phyloP scores from a whole-genome alignment of 2,797 vertebrate species.

The Kryptopterus vitreolus region DNA sequence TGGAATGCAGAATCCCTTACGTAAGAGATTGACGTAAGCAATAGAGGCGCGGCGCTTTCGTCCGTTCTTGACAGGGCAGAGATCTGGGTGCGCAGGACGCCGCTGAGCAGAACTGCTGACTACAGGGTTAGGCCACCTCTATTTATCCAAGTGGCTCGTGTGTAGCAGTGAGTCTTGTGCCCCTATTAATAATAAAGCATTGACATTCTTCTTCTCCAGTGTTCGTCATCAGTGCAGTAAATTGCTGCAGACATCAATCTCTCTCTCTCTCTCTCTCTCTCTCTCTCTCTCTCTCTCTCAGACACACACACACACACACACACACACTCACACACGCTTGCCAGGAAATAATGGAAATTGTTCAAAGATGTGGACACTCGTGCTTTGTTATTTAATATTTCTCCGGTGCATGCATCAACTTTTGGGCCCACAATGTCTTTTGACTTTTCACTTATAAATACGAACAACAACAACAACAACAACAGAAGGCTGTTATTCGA shows the following conservation, averaged over 20 bases:
- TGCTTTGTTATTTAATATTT: slow-evolving; percentile 10
- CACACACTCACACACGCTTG: neutral
- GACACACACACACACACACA: slow-evolving; percentile 9
- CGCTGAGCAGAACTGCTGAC: slow-evolving; percentile 45
- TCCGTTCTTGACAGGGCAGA: neutral
- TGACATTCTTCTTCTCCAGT: slow-evolving; percentile 47
- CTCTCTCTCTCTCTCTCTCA: slow-evolving; percentile 10
- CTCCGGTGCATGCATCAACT: neutral
- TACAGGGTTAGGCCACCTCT: slow-evolving; percentile 30
- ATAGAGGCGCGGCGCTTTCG: neutral
- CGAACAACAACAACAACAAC: too few species aligned
- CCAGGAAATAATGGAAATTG: slow-evolving; percentile 6
- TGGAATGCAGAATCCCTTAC: neutral
- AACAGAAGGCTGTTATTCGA: too few species aligned
- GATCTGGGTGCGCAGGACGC: slow-evolving; percentile 11
- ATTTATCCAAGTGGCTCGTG: slow-evolving; percentile 47
- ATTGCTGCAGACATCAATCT: slow-evolving; percentile 46
- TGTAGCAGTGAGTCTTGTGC: slow-evolving; percentile 20
- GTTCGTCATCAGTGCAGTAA: slow-evolving; percentile 42
- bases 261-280: slow-evolving; percentile 7
- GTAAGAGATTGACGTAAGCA: neutral
- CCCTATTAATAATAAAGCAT: slow-evolving; percentile 54
- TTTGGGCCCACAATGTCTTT: neutral
- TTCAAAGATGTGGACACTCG: slow-evolving; percentile 8
- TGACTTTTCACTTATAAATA: neutral